Percentiles rank a stretch among this genome's conserved stretches.
phyloP scores from a whole-genome alignment of 2,113 vertebrate species.

The Callionymus lyra region DNA sequence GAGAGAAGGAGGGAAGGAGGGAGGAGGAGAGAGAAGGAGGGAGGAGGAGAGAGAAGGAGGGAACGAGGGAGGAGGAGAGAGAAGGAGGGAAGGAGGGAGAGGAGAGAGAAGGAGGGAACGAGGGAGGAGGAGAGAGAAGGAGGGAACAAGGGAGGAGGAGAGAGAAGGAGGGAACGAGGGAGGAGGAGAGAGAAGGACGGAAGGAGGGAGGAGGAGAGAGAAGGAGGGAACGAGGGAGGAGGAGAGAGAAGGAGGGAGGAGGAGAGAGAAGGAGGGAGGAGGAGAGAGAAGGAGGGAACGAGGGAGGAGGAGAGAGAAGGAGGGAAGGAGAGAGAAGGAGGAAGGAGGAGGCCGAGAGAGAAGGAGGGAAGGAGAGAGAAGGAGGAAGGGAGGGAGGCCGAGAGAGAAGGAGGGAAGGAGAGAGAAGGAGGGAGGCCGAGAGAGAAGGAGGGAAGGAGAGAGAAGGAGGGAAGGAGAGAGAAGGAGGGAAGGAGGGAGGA shows the following conservation, averaged over 20 bases:
- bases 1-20: slow-evolving; percentile 23
- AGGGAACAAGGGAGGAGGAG: slow-evolving; percentile 29
- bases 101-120: too few species aligned
- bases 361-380: too few species aligned
- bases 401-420: slow-evolving; percentile 24
- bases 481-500: too few species aligned
- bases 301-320: slow-evolving; percentile 38
- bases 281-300: slow-evolving; percentile 43
- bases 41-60: slow-evolving; percentile 25
- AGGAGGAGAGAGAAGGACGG: slow-evolving; percentile 36
- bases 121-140: slow-evolving; percentile 28
- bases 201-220: too few species aligned
- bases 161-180: slow-evolving; percentile 40
- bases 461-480: slow-evolving; percentile 30
- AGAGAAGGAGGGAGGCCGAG: too few species aligned
- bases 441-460: slow-evolving; percentile 42
- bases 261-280: slow-evolving; percentile 21
- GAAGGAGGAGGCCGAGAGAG: too few species aligned
- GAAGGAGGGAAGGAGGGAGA: slow-evolving; percentile 14
- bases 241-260: slow-evolving; percentile 25
- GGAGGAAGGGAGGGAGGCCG: slow-evolving; percentile 32
- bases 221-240: slow-evolving; percentile 33
- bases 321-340: slow-evolving; percentile 36
- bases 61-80: too few species aligned
- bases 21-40: slow-evolving; percentile 23